Evolutionary conservation across 2,888 invertebrate species (phyloP), one percentile per base, ranked within the genome.

Genomic region (Dolichopus griseipennis): DNA sequence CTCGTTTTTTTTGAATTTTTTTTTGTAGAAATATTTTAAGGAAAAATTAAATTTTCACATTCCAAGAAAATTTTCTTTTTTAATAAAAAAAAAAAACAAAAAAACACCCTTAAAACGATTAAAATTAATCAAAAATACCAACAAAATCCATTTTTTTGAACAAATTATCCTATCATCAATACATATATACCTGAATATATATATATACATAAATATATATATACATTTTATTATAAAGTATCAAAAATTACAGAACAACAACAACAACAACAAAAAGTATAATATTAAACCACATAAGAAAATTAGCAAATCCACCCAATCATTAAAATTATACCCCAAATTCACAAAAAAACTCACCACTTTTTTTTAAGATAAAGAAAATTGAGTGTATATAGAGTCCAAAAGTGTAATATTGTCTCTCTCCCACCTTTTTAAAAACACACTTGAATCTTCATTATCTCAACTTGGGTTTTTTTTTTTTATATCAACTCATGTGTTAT

Each of bases 51-150:
- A 52, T 52, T 52, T 52, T 4, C 52, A 52, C 52, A 52, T 52
- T 52, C 52, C 52, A 52, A 52, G 52, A 52, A 52, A 52, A 52
- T 52, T 52, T 52, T 52, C 18, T 52, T 52, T 52, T 52, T 12
- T 37, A 37, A 37, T 9, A 37, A 37, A 10, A 37, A 37, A 4
- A 37, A 37, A 8, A 37, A 37, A 37, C 1, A 37, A 52, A 7
- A n/a, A 52, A 52, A 18, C 9, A 52, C 52, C 52, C 52, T 52
- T 52, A 52, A 52, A 52, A 52, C 52, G 52, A 52, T 52, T 52
- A 52, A 52, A 52, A 52, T 52, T 52, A 52, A 52, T 52, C 52
- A 52, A 52, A 52, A 52, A 52, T 52, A 18, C 52, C 52, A 52
- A 52, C 52, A 52, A 52, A 52, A 12, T 18, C 52, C 9, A n/a